Evolutionary conservation across 92 coral and sea anemone genomes (phyloP), one percentile per base, ranked within the genome.

Genomic region (Pocillopora meandrina): DNA sequence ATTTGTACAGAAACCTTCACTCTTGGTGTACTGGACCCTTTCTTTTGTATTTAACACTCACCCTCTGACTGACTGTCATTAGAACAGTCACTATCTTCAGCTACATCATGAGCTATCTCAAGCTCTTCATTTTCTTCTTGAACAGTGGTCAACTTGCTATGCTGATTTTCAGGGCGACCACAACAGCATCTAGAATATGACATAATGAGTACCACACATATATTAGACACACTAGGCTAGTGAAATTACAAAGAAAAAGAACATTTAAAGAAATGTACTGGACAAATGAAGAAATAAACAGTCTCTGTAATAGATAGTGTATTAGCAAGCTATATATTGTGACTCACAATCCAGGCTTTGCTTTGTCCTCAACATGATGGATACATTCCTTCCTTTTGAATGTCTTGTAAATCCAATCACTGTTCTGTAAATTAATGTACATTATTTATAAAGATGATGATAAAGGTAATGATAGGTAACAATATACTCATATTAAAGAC

Each of bases 341-440:
- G 20, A 56, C 90, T 87, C 67, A 87, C 90, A 81, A 57, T 76
- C 77, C 90, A 65, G 82, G 87, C 13, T 26, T 35, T 59, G 60
- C 70, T 61, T 20, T 47, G 47, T 82, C 82, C 42, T 61, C 75
- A 59, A 87, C 87, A 87, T 87, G 86, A 60, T 87, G 76, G 59
- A 87, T 82, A 17, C 90, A 87, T 76, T 87, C 90, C 82, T 87
- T 87, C 59, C 90, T 87, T 26, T 69, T 82, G 65, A 87, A 87
- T 20, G 90, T 75, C 68, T 87, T 87, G 83, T 74, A 74, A 9
- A 87, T 75, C 90, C 90, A 87, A 52, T 82, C 87, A 84, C 65
- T 67, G 71, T 82, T 82, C 90, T 87, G 87, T 20, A 56, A 56
- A 62, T 10, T 77, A 2, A 77, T 7, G 8, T 42, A 42, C 52